Percentiles rank a stretch among this genome's conserved stretches.
Evolutionary conservation across 2,888 invertebrate species (phyloP).

Genomic region (Ferdinandea cuprea): DNA sequence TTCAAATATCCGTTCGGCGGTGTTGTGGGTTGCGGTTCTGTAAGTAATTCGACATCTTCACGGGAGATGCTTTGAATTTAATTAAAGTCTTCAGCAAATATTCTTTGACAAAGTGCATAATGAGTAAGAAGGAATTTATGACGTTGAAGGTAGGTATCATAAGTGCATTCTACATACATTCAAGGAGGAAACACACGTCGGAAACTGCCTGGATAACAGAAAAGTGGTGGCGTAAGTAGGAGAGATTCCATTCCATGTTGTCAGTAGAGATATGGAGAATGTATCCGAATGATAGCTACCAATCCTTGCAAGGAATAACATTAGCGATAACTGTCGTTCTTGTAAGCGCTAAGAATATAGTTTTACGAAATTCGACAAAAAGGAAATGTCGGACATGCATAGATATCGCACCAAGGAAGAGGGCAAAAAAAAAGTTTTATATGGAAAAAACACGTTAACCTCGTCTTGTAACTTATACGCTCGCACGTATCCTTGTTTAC

Average conservation of each 20-base stretch:
- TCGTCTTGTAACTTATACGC: conserved; percentile 6
- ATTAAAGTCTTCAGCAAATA: conserved; percentile 61
- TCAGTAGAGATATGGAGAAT: neutral
- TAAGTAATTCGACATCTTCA: conserved; percentile 50
- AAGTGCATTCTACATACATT: conserved; percentile 3
- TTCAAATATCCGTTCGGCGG: conserved; percentile 31
- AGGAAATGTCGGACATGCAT: conserved; percentile 2
- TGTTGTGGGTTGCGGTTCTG: conserved; percentile 5
- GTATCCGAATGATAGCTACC: conserved; percentile 1
- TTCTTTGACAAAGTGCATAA: conserved; percentile 39
- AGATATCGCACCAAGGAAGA: conserved; percentile 3
- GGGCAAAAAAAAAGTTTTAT: conserved; percentile 17
- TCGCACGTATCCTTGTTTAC: conserved; percentile 46
- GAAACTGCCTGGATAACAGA: conserved; percentile 32
- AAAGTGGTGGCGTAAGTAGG: conserved; percentile 33
- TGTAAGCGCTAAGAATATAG: neutral
- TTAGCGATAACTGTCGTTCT: conserved; percentile 40
- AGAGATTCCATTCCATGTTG: conserved; percentile 40
- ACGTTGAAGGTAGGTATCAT: neutral
- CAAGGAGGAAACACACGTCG: neutral
- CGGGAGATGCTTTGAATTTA: conserved; percentile 41
- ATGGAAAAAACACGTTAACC: conserved; percentile 47
- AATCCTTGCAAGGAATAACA: conserved; percentile 10
- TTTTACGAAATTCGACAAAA: neutral
- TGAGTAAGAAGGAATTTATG: neutral